Evolutionary conservation across 2,113 vertebrate genomes (phyloP).

Genomic region (Hucho hucho): DNA sequence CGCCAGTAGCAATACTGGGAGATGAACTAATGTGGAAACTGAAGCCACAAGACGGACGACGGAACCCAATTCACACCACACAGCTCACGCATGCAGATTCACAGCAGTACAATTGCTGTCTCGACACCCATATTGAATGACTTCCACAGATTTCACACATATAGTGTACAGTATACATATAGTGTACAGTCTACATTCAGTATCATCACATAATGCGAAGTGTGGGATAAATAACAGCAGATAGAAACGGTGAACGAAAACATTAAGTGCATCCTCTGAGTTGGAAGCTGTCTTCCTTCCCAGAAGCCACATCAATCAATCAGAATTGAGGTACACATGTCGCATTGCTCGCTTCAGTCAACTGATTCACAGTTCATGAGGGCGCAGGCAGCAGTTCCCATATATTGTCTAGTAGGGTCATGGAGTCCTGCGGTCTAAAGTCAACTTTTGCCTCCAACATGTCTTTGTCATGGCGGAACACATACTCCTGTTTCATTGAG

Average conservation of each 20-base stretch:
- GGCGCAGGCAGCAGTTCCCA: conserved; percentile 8
- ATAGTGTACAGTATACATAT: too few relatives aligned
- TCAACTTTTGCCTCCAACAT: conserved; percentile 56
- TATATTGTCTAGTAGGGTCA: conserved; percentile 45
- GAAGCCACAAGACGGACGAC: conserved; percentile 70
- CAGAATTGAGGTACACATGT: conserved; percentile 35
- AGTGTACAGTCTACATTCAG: too few relatives aligned
- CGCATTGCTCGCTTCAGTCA: conserved; percentile 44
- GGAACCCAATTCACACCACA: conserved; percentile 52
- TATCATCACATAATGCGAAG: too few relatives aligned
- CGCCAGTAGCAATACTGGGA: conserved; percentile 75
- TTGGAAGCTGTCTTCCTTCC: conserved; percentile 40
- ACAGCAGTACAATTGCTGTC: conserved; percentile 48
- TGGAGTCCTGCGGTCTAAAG: conserved; percentile 54
- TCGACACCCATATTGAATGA: conserved; percentile 46
- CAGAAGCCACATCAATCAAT: conserved; percentile 13
- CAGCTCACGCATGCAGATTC: conserved; percentile 37
- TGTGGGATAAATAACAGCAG: too few relatives aligned
- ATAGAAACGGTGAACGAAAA: too few relatives aligned
- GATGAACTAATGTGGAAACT: conserved; percentile 75
- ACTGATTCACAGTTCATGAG: conserved; percentile 31
- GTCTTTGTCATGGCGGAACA: conserved; percentile 52
- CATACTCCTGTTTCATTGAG: conserved; percentile 60
- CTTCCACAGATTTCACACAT: conserved; percentile 25
- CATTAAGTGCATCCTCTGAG: conserved; percentile 7